Percentiles rank a stretch among this genome's conserved stretches.
Conservation (phyloP, 2,888 invertebrate species). For the Tethea ocularis region DNA sequence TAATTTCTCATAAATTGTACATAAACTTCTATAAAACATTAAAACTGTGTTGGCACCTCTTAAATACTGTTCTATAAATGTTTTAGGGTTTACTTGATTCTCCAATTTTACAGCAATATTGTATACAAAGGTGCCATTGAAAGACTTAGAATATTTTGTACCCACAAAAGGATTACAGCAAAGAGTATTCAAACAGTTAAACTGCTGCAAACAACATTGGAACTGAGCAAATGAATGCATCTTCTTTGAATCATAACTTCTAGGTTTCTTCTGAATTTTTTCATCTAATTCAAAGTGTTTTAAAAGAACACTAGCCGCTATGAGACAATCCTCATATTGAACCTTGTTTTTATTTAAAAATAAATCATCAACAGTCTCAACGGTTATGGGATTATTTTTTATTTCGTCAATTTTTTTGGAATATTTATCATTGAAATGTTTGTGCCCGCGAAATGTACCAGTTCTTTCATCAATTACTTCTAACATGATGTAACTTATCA, state of each 20-base stretch:
- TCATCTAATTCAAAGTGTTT: slow-evolving; percentile 84
- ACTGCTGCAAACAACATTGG: slow-evolving; percentile 85
- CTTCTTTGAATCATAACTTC: slow-evolving; percentile 80
- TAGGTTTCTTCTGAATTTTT: slow-evolving; percentile 78
- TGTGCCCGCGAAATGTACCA: slow-evolving; percentile 79
- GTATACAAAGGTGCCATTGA: slow-evolving; percentile 90
- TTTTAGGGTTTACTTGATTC: slow-evolving; percentile 78
- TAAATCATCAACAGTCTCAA: slow-evolving; percentile 49
- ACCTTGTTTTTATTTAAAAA: slow-evolving; percentile 78
- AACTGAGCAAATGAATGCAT: slow-evolving; percentile 87
- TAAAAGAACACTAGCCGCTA: slow-evolving; percentile 83
- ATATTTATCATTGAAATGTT: slow-evolving; percentile 75
- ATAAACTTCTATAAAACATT: slow-evolving; percentile 65
- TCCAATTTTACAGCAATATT: slow-evolving; percentile 87
- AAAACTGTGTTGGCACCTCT: slow-evolving; percentile 63
- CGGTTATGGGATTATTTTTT: slow-evolving; percentile 34
- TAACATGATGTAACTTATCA: slow-evolving; percentile 83
- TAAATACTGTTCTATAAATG: slow-evolving; percentile 80
- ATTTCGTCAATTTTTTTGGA: slow-evolving; percentile 62
- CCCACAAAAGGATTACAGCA: slow-evolving; percentile 84
- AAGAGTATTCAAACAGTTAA: slow-evolving; percentile 86
- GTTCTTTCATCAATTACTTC: slow-evolving; percentile 83
- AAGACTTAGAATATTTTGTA: slow-evolving; percentile 85
- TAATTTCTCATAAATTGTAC: slow-evolving; percentile 47
- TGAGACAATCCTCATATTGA: slow-evolving; percentile 82